phyloP scores from a whole-genome alignment of 2,888 invertebrate species.

The Agonopterix alstromeriana region DNA sequence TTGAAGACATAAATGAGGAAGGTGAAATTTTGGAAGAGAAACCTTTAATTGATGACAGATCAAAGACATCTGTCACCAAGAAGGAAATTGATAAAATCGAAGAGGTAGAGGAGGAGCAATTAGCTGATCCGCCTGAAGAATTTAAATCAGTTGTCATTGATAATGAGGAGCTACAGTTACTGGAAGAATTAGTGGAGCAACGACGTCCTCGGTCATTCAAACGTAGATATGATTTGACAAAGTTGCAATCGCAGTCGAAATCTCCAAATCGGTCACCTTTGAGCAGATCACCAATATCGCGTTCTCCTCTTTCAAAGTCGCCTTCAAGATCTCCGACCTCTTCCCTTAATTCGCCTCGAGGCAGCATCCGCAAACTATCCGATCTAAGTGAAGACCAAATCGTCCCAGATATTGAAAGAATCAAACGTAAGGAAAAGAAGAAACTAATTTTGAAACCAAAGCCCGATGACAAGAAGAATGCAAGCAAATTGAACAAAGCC shows the following conservation, averaged over 20 bases:
- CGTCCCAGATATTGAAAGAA: constrained; percentile 68
- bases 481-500: constrained; percentile 61
- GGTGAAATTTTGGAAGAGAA: constrained; percentile 79
- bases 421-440: constrained; percentile 68
- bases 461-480: constrained; percentile 60
- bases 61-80: constrained; percentile 23
- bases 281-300: constrained; percentile 62
- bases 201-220: constrained; percentile 69
- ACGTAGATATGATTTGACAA: constrained; percentile 60
- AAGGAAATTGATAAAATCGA: constrained; percentile 60
- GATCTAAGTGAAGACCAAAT: constrained; percentile 73
- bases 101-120: constrained; percentile 74
- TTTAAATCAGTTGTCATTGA: constrained; percentile 71
- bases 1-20: constrained; percentile 84
- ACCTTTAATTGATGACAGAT: constrained; percentile 62
- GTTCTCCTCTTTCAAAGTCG: constrained; percentile 69
- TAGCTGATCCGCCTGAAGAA: constrained; percentile 45
- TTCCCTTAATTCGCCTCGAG: constrained; percentile 68
- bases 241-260: constrained; percentile 54
- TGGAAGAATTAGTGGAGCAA: constrained; percentile 73
- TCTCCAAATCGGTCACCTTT: constrained; percentile 65
- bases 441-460: constrained; percentile 63
- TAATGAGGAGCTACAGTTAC: constrained; percentile 72
- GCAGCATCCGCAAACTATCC: constrained; percentile 68
- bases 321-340: constrained; percentile 73